phyloP scores from a whole-genome alignment of 2,888 invertebrate species.

The Pseudococcus viburni region DNA sequence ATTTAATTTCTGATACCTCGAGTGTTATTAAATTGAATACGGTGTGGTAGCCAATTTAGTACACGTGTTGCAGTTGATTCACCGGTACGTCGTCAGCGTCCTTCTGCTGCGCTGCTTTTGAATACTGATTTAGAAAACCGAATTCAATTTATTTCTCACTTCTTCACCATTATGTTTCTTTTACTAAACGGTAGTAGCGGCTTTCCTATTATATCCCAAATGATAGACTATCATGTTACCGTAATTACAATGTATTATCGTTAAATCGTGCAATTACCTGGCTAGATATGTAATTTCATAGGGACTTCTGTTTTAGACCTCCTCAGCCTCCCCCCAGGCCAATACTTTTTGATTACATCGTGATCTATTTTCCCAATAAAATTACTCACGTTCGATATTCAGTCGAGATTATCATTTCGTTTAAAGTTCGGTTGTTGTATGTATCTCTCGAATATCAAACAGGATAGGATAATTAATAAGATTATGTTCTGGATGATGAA shows the following conservation, averaged over 20 bases:
- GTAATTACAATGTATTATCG: slow-evolving; percentile 1
- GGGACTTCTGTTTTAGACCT: neutral
- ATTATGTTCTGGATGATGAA: neutral
- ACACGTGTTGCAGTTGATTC: too few species aligned
- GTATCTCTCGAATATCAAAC: neutral
- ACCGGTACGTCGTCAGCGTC: too few species aligned
- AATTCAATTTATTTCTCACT: neutral
- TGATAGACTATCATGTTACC: neutral
- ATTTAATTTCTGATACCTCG: too few species aligned
- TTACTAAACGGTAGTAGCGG: neutral
- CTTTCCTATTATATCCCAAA: neutral
- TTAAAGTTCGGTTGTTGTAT: neutral
- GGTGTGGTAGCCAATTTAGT: too few species aligned
- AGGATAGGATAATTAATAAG: slow-evolving; percentile 25
- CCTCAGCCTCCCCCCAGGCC: too few species aligned
- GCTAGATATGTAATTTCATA: neutral
- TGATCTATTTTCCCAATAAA: slow-evolving; percentile 6
- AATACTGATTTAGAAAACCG: neutral
- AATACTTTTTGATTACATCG: neutral
- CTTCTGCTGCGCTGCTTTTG: neutral
- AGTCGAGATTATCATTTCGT: neutral
- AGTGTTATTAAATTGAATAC: too few species aligned
- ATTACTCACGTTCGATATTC: slow-evolving; percentile 19
- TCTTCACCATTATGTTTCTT: neutral
- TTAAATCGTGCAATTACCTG: slow-evolving; percentile 6